These are phyloP conservation scores for Lethrus apterus DNA, from an alignment of 1,140 invertebrate genomes.

Conservation along the genomic window DNA sequence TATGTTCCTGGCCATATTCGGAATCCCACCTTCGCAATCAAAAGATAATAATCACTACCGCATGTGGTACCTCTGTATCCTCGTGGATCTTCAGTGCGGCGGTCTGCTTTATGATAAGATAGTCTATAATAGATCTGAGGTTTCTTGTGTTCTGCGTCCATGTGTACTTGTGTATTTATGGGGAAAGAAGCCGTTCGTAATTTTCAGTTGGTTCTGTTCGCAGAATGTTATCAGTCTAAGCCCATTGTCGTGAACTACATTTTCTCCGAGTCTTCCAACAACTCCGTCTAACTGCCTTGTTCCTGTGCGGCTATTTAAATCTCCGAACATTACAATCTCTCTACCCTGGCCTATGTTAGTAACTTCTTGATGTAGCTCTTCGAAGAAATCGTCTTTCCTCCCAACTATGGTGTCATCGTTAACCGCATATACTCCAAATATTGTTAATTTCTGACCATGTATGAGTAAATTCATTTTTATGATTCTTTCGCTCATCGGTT, in stretches of 20 bases:
- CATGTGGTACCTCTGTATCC: no score
- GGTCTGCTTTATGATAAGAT: no score
- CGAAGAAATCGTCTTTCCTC: conserved; percentile 10
- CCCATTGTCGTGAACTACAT: conserved; percentile 7
- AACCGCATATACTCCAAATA: conserved; percentile 11
- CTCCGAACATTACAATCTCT: conserved; percentile 7
- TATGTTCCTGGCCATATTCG: no score
- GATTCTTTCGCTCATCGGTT: conserved; percentile 10
- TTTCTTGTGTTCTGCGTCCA: no score
- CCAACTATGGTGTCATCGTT: conserved; percentile 11
- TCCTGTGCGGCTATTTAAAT: conserved; percentile 3
- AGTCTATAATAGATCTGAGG: no score
- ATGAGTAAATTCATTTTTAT: conserved; percentile 1
- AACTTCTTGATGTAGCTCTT: conserved; percentile 12
- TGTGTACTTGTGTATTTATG: no score
- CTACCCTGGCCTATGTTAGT: not conserved
- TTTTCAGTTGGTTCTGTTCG: conserved; percentile 13
- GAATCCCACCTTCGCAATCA: no score
- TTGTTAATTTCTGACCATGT: conserved; percentile 9
- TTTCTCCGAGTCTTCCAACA: conserved; percentile 9
- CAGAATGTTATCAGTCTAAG: conserved; percentile 5
- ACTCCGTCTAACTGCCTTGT: conserved; percentile 5
- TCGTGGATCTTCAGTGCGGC: no score
- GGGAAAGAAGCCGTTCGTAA: conserved; percentile 10
- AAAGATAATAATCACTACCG: no score